Conservation (phyloP, 2,888 invertebrate genomes). For the Trachelus iudaicus region DNA sequence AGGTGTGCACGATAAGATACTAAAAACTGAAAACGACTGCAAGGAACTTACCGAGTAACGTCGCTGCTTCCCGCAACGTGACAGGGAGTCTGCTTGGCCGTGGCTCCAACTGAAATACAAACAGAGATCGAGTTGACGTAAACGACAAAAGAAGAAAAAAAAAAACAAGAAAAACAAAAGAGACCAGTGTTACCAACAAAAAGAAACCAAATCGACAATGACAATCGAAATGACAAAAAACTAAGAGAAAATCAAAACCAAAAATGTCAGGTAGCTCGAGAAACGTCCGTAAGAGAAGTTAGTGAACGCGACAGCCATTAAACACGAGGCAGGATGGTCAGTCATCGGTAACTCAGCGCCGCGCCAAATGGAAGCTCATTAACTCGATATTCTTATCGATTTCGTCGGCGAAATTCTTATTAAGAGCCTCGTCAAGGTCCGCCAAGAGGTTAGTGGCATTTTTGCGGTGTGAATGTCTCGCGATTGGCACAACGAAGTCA, state of each 20-base stretch:
- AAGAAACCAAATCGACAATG: no score
- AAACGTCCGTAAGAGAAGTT: not conserved
- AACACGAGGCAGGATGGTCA: not conserved
- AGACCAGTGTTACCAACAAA: not conserved
- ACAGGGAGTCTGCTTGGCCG: not conserved
- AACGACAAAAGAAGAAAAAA: not conserved
- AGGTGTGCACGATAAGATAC: constrained; percentile 18
- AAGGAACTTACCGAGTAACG: constrained; percentile 44
- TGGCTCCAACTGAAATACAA: not conserved
- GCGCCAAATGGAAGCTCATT: not conserved
- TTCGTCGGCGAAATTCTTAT: not conserved
- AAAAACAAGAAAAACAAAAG: no score
- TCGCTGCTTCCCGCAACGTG: constrained; percentile 17
- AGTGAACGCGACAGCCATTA: not conserved
- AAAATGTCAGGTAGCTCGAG: not conserved
- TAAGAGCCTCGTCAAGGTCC: not conserved
- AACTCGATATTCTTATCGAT: not conserved
- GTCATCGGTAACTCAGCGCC: not conserved
- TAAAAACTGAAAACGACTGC: constrained; percentile 28
- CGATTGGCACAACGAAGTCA: not conserved
- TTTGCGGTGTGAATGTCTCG: not conserved
- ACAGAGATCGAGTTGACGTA: not conserved
- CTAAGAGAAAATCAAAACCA: not conserved
- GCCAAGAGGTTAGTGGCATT: constrained; percentile 1
- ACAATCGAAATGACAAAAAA: no score